phyloP scores from a whole-genome alignment of 2,888 invertebrate species.

The Drosophila anceps region DNA sequence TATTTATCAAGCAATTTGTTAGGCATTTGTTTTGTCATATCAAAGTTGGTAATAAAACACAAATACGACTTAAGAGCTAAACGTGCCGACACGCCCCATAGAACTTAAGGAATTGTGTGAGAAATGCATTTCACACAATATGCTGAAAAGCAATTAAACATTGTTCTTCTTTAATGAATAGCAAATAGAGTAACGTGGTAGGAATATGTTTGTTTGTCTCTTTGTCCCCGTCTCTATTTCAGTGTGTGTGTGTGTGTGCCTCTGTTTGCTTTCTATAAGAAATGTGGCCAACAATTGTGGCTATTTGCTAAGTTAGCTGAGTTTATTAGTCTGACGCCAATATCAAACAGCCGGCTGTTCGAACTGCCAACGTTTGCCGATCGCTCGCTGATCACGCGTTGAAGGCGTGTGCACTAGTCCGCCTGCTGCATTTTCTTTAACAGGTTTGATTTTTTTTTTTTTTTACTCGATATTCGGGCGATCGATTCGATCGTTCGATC shows the following conservation, averaged over 20 bases:
- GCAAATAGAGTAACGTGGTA: constrained; percentile 30
- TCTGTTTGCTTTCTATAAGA: constrained; percentile 53
- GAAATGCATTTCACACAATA: constrained; percentile 3
- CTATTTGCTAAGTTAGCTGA: constrained; percentile 59
- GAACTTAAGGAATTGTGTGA: neutral
- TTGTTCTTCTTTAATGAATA: constrained; percentile 39
- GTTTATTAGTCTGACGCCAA: constrained; percentile 66
- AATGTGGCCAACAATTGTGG: constrained; percentile 46
- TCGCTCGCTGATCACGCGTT: constrained; percentile 63
- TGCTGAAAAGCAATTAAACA: constrained; percentile 11
- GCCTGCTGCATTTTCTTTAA: constrained; percentile 75
- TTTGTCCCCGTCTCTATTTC: neutral
- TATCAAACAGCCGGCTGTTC: constrained; percentile 54
- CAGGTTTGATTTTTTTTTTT: constrained; percentile 55
- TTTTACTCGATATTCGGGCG: constrained; percentile 41
- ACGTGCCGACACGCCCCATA: constrained; percentile 8
- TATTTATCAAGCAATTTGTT: constrained; percentile 23
- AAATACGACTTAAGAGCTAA: neutral
- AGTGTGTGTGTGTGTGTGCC: neutral
- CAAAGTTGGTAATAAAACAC: neutral
- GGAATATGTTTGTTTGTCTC: constrained; percentile 9
- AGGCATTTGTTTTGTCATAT: constrained; percentile 34
- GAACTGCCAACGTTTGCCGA: constrained; percentile 32
- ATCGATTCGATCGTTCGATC: constrained; percentile 39
- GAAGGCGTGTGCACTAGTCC: constrained; percentile 65